Evolutionary conservation across 92 coral and sea anemone species (phyloP), one percentile per base, ranked within the genome.

Genomic region (Epizoanthus illoricatus): DNA sequence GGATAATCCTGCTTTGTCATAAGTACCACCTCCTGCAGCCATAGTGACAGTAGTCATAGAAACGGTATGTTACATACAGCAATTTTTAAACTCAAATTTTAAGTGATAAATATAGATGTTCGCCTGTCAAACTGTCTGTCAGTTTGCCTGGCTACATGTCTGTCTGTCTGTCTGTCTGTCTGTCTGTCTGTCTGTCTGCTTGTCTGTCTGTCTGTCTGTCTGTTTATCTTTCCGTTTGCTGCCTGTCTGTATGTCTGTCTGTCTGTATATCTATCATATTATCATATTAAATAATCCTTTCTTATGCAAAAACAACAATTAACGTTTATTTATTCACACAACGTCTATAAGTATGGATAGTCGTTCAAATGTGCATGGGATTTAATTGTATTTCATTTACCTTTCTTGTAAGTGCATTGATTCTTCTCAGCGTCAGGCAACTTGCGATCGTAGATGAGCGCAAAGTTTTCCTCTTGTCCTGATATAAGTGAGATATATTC

Each of bases 401-500:
- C 96, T 45, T n/a, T 39, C 73, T 74, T 84, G 68, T 69, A 65
- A 16, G 52, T 63, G 58, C 96, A 92, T 66, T 75, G 58, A 45
- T 86, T 76, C 69, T 87, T 91, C 18, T 86, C 85, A 39, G 67
- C 60, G 54, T 81, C 85, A 0, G 98, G 97, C 58, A 89, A 88
- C 79, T 75, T 92, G 90, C 86, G 87, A 66, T 88, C 90, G 83
- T 88, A 83, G 36, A 94, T 85, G 45, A 76, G 79, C 7, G 98
- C 98, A 74, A 70, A 94, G 89, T 94, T 94, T 64, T 84, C 71
- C 52, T 11, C 10, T 63, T 69, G 79, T 20, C 94, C 98, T 71
- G 92, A 84, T n/a, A 86, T 75, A 4, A 94, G 88, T 15, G 91
- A 82, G 28, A 94, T 81, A 76, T 89, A 94, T 79, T 94, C 98